Evolutionary conservation across 2,888 invertebrate species (phyloP), one percentile per base, ranked within the genome.

Genomic region (Phaonia tiefii): DNA sequence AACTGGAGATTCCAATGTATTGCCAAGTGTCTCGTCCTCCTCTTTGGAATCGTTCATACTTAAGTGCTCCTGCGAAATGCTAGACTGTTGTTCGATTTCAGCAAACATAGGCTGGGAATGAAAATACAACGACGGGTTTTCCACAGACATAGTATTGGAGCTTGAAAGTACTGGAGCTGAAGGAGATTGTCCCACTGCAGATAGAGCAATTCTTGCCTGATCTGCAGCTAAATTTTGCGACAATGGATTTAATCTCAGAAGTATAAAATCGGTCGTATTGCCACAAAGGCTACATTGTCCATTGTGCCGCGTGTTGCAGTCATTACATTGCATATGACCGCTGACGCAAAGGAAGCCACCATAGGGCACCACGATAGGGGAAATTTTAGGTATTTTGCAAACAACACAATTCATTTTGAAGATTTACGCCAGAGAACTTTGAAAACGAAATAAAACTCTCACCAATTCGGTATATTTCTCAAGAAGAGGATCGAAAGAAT

Each of bases 331-430:
- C 20, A 83, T 60, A 56, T 85, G 85, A 25, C 76, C 78, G 39
- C 83, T 84, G 56, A 54, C 37, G 25, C 84, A 84, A 17, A 84
- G 42, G 60, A 65, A 84, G n/a, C 85, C 84, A 15, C 84, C 84
- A 72, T 74, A 83, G 1, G 84, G 83, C 10, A 54, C 37, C 8
- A 67, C 79, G 26, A 79, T 78, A 17, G 84, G 83, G n/a, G 75
- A 76, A 44, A 84, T 84, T 76, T 82, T 83, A n/a, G 83, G 80
- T 44, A 65, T 63, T 72, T 78, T 80, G 44, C 84, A 84, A 25
- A 58, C 63, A 25, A 75, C 66, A 77, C 84, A 84, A 56, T 84
- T 80, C 84, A 84, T 84, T 51, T 60, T 74, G 75, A 22, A 54
- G 13, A 2, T 20, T 7, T 37, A 13, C 13, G 10, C 44, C 11